These are phyloP conservation scores for Helicoverpa zea DNA, from an alignment of 1,140 invertebrate species.

Conservation along the genomic window DNA sequence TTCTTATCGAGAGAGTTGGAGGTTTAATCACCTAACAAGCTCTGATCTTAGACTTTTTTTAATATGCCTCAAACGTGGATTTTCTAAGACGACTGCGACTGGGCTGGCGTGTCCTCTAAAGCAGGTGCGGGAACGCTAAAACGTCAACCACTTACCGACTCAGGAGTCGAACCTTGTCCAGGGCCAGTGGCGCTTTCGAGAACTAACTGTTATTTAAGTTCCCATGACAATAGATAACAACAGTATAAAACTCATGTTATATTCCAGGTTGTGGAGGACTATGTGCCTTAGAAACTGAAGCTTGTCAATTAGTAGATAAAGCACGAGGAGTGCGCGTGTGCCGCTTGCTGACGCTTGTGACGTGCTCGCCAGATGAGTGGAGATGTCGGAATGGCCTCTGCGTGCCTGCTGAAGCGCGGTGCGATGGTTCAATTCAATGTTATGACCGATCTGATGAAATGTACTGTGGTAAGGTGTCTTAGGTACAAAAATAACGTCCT, in stretches of 20 bases:
- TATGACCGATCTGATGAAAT: slow-evolving; percentile 93
- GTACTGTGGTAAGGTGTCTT: slow-evolving; percentile 89
- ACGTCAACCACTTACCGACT: too few species aligned
- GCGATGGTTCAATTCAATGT: slow-evolving; percentile 93
- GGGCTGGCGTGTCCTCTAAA: too few species aligned
- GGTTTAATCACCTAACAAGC: too few species aligned
- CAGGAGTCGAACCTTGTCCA: too few species aligned
- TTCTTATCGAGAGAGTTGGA: too few species aligned
- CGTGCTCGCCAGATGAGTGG: slow-evolving; percentile 88
- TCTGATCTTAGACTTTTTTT: too few species aligned
- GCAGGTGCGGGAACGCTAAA: too few species aligned
- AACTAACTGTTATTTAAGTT: not conserved
- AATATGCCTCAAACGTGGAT: too few species aligned
- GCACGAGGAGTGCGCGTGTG: slow-evolving; percentile 85
- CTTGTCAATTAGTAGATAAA: slow-evolving; percentile 90
- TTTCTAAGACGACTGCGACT: too few species aligned
- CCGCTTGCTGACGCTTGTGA: slow-evolving; percentile 73
- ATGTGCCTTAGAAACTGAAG: slow-evolving; percentile 90
- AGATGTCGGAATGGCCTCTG: slow-evolving; percentile 92
- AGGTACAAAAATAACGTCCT: slow-evolving; percentile 10
- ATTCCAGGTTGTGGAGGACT: slow-evolving; percentile 90
- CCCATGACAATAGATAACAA: too few species aligned
- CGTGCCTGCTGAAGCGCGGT: slow-evolving; percentile 89
- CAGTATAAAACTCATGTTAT: not conserved
- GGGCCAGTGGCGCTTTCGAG: too few species aligned